Evolutionary conservation across 2,113 vertebrate genomes (phyloP), one percentile per base, ranked within the genome.

Genomic region (Ceyx melanurus): DNA sequence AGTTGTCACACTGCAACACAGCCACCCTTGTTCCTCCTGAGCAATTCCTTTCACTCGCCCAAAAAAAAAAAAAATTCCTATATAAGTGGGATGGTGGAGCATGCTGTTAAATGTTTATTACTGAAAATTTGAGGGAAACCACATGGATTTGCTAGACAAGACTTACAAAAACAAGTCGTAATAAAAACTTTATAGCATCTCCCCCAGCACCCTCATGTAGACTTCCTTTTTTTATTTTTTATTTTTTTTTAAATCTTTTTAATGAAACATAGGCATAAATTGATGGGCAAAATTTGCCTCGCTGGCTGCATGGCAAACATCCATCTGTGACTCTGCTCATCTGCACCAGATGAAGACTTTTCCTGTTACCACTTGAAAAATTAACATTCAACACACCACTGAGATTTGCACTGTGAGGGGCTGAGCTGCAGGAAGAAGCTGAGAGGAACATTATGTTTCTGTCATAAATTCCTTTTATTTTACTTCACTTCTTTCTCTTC

Each of bases 101-200:
- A 77, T 5, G 66, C 77, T 74, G 74, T 92, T 87, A 84, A 87
- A 87, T 81, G 68, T 92, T 94, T 90, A 90, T 92, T 83, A 42
- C 78, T 37, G 43, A 76, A 92, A 90, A 67, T 84, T 88, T 57
- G 90, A 90, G 79, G 83, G 64, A 92, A 94, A 90, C 82, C 90
- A 80, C 86, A 76, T 42, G 74, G 79, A 67, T 84, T 84, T 80
- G 48, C 90, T 72, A 88, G 93, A 87, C 79, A 88, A 90, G 79
- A 48, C 75, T 60, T 82, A 58, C 65, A 48, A 89, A 90, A 75
- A 46, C 50, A 88, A 93, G 51, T 58, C 22, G 35, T 35, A 74
- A 82, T 85, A 94, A 85, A 94, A 82, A 54, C 66, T 92, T 94
- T 70, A 87, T 84, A 56, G 61, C 86, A 60, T 86, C 89, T 82